These are phyloP conservation scores for Pedicia rivosa DNA, from an alignment of 2,888 invertebrate species.

Conservation along the genomic window DNA sequence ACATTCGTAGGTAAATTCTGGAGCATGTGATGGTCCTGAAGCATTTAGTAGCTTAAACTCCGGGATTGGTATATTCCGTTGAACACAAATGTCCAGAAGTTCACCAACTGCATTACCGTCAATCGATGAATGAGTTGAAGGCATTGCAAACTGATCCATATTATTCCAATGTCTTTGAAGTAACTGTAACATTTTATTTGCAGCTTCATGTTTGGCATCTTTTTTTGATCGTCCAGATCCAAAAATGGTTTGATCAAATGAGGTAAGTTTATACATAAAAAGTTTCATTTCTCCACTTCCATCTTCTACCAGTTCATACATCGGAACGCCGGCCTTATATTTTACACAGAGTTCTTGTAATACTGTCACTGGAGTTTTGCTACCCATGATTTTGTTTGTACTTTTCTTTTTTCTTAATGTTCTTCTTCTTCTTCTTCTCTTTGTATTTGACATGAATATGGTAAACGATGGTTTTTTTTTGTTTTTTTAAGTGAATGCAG, in stretches of 20 bases:
- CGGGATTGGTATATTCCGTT: constrained; percentile 24
- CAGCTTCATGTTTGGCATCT: constrained; percentile 28
- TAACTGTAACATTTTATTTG: constrained; percentile 26
- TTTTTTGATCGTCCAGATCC: constrained; percentile 34
- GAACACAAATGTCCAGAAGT: constrained; percentile 25
- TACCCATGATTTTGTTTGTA: no score
- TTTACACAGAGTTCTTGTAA: constrained; percentile 26
- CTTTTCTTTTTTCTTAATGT: no score
- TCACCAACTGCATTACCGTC: constrained; percentile 22
- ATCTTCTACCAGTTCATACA: constrained; percentile 20
- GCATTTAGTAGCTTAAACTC: constrained; percentile 25
- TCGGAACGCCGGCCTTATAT: constrained; percentile 16
- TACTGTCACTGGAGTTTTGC: constrained; percentile 25
- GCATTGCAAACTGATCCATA: constrained; percentile 21
- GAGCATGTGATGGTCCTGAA: constrained; percentile 23
- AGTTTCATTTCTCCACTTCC: constrained; percentile 17
- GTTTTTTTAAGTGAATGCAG: no score
- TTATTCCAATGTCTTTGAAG: constrained; percentile 31
- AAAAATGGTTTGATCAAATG: constrained; percentile 24
- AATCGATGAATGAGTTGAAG: constrained; percentile 11
- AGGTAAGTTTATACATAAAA: constrained; percentile 23
- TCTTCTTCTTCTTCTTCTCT: no score
- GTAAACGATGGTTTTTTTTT: no score
- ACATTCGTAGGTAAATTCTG: constrained; percentile 25
- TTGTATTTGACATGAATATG: no score